Base-by-base conservation (phyloP, 2,888 invertebrate genomes). In the Malacosoma neustria region DNA sequence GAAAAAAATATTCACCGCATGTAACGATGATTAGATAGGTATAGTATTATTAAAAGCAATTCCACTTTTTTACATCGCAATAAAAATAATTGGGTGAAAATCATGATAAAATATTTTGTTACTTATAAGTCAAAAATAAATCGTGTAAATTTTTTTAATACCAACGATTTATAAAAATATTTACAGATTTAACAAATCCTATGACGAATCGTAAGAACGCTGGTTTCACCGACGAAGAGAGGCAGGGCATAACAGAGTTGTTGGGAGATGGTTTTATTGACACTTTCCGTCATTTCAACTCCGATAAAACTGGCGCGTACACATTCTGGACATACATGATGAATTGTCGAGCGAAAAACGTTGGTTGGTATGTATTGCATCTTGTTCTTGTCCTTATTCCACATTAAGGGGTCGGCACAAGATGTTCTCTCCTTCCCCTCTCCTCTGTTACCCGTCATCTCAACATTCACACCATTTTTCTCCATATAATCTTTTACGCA, bases 311-410 rank as follows among this genome's bases (percentile, higher is more conserved):
- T 4, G 92, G 88, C 5, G 93, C 92, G 1, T 99, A 97, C 71
- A 95, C 98, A 0, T 99, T 94, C 73, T 99, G 99, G 99, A 92
- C 96, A 0, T 98, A 97, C 68, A 93, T 98, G 90, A 87, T 84
- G 44, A 96, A 96, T 71, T 89, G 95, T 4, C 88, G 99, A 36
- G 87, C 91, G 6, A 97, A 93, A 61, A 97, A 99, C 80, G 89
- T 97, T 46, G 99, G 99, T 71, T 99, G 99, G 98, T 94, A 72
- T 85, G 88, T 22, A 22, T 22, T 22, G n/a, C n/a, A n/a, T n/a
- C n/a, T n/a, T n/a, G n/a, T n/a, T n/a, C n/a, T n/a, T n/a, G n/a
- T n/a, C n/a, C n/a, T n/a, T n/a, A n/a, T n/a, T n/a, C n/a, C n/a
- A n/a, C n/a, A n/a, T n/a, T n/a, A n/a, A n/a, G n/a, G n/a, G n/a